A percentile compares a stretch with the other conserved stretches of the same genome.
phyloP scores from a whole-genome alignment of 2,797 vertebrate genomes.

The Okamejei kenojei region DNA sequence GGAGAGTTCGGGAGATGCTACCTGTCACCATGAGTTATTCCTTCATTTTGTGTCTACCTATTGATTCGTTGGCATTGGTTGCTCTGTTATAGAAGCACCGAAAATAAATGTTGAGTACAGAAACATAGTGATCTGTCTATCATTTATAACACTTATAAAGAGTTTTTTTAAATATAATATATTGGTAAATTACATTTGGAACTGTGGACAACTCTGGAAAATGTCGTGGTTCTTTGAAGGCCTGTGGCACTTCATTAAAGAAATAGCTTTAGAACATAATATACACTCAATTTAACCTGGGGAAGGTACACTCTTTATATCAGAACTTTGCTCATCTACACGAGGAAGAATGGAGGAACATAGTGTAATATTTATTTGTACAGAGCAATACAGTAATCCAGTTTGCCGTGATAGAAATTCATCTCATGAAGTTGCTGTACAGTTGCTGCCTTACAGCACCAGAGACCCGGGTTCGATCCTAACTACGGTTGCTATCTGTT shows the following conservation, averaged over 20 bases:
- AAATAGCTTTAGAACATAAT: background rate
- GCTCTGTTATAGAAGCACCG: no score
- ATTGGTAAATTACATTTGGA: background rate
- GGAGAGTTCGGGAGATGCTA: no score
- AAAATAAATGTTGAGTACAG: background rate
- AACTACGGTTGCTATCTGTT: no score
- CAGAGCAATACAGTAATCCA: background rate
- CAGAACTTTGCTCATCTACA: background rate
- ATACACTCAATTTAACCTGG: background rate
- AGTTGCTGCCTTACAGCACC: no score
- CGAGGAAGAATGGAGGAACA: background rate
- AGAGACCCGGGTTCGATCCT: no score
- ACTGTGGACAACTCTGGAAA: background rate
- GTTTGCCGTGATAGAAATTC: background rate
- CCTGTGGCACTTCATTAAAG: background rate
- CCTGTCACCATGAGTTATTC: no score
- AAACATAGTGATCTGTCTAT: background rate
- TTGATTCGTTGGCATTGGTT: background rate
- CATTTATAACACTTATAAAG: background rate
- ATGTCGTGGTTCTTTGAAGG: background rate
- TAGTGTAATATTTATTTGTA: background rate
- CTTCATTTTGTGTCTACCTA: no score
- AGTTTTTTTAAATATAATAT: background rate
- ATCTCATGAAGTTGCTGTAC: no score
- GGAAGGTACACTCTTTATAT: background rate